Evolutionary conservation across 2,113 vertebrate species (phyloP).

Genomic region (Semnornis frantzii): DNA sequence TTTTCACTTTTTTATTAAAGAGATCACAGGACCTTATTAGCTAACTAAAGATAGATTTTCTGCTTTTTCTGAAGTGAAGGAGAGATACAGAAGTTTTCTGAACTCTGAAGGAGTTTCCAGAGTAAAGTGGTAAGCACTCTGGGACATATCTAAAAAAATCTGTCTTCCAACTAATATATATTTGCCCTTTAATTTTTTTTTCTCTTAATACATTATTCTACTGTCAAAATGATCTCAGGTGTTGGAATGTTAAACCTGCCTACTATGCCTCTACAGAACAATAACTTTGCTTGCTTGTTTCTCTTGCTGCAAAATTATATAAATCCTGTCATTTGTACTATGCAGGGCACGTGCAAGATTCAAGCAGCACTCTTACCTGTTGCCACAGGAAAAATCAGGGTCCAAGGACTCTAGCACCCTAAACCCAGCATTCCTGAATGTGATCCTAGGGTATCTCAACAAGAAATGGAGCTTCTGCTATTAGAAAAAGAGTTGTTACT

Average conservation of each 20-base stretch:
- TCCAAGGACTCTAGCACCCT: not conserved
- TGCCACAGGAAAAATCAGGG: not conserved
- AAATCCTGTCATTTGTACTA: not conserved
- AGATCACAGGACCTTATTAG: not conserved
- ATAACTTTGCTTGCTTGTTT: not conserved
- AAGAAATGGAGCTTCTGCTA: not conserved
- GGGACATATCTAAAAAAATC: not conserved
- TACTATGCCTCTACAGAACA: not conserved
- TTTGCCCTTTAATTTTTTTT: not conserved
- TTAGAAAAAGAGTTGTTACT: not conserved
- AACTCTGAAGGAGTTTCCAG: not conserved
- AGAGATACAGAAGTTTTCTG: not conserved
- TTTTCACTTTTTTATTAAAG: not conserved
- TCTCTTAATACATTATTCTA: not conserved
- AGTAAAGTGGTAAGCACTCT: not conserved
- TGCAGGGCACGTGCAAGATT: not conserved
- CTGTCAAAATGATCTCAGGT: not conserved
- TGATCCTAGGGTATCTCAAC: not conserved
- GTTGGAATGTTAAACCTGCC: not conserved
- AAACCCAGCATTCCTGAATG: not conserved
- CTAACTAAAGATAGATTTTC: not conserved
- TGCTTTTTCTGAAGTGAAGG: not conserved
- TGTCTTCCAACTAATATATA: not conserved
- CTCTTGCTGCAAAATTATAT: not conserved
- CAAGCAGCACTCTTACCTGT: not conserved